phyloP scores from a whole-genome alignment of 2,888 invertebrate genomes.

The Hyposoter didymator region DNA sequence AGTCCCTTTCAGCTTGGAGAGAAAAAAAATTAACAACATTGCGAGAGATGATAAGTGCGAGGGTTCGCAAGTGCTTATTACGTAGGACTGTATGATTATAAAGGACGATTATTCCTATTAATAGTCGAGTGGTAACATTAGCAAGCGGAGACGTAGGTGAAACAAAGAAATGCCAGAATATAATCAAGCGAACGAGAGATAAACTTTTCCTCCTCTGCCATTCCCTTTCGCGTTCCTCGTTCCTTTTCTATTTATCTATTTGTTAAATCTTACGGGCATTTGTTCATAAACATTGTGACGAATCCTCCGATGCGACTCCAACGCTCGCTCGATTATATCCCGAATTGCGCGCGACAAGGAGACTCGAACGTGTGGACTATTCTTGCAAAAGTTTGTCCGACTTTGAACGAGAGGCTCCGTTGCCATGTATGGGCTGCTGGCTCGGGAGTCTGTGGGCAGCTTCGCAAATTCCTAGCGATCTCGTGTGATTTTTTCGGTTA shows the following conservation, averaged over 20 bases:
- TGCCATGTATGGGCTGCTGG: neutral
- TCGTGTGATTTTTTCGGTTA: neutral
- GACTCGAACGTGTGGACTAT: neutral
- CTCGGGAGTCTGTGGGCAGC: neutral
- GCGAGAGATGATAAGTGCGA: slow-evolving; percentile 28
- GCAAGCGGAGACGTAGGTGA: slow-evolving; percentile 67
- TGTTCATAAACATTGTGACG: slow-evolving; percentile 11
- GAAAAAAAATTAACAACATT: neutral
- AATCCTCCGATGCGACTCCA: neutral
- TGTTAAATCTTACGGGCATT: slow-evolving; percentile 10
- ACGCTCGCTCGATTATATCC: neutral
- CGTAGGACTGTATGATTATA: slow-evolving; percentile 36
- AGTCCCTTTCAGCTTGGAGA: neutral
- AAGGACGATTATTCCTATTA: slow-evolving; percentile 69
- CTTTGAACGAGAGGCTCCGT: neutral
- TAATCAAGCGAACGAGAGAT: slow-evolving; percentile 66
- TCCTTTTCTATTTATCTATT: neutral
- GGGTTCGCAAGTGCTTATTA: slow-evolving; percentile 64
- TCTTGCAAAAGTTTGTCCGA: neutral
- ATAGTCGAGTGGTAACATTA: slow-evolving; percentile 67
- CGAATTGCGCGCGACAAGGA: neutral
- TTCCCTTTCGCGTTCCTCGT: neutral
- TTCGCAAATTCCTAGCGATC: neutral
- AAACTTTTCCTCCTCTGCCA: neutral
- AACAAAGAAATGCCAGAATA: slow-evolving; percentile 76